Conservation (phyloP, 92 coral and sea anemone species). For the Epizoanthus illoricatus region DNA sequence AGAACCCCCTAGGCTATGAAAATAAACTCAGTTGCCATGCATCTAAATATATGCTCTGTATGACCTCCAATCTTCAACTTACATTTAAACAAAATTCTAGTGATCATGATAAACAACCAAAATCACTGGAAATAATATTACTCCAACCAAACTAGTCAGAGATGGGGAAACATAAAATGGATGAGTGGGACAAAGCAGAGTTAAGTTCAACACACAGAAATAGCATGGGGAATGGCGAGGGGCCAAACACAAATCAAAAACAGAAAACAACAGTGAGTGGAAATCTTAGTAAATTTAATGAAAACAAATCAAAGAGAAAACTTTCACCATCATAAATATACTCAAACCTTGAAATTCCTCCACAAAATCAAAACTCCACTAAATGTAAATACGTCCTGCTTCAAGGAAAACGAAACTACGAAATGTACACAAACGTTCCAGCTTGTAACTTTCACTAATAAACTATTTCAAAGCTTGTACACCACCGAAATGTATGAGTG, state of each 20-base stretch:
- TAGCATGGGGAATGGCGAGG: background rate
- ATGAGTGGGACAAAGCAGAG: background rate
- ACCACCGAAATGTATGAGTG: constrained; percentile 3
- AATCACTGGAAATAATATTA: background rate
- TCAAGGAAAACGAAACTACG: constrained; percentile 64
- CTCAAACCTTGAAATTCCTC: constrained; percentile 52
- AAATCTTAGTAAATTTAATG: constrained; percentile 84
- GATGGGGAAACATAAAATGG: constrained; percentile 1
- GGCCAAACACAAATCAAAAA: constrained; percentile 57
- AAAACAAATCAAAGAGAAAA: constrained; percentile 67
- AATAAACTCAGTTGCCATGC: constrained; percentile 9
- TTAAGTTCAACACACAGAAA: too few species aligned
- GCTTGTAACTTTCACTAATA: constrained; percentile 48
- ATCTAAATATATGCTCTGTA: background rate
- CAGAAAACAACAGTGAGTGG: constrained; percentile 60
- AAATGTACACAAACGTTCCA: constrained; percentile 54
- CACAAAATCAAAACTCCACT: constrained; percentile 58
- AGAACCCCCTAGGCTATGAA: constrained; percentile 14
- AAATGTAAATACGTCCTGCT: constrained; percentile 65
- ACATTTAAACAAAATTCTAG: constrained; percentile 24
- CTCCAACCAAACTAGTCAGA: background rate
- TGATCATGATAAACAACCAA: constrained; percentile 14
- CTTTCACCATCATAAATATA: constrained; percentile 45
- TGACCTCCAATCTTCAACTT: constrained; percentile 9
- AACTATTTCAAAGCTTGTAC: constrained; percentile 9